A percentile compares a stretch with the other conserved stretches of the same genome.
Evolutionary conservation across 1,140 invertebrate genomes (phyloP).

Genomic region (Frieseomelitta varia): DNA sequence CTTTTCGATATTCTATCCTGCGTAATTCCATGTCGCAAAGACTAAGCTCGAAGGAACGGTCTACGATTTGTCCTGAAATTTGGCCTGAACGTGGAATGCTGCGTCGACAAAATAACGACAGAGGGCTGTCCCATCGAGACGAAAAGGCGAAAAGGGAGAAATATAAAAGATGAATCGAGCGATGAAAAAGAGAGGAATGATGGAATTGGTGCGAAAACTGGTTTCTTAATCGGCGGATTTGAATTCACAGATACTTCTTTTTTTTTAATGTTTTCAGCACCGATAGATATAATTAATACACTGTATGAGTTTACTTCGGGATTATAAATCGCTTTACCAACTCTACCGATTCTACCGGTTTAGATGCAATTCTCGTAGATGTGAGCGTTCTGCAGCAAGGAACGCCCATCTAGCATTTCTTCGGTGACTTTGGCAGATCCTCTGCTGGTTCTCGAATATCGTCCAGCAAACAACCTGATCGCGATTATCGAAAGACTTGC

Average conservation of each 20-base stretch:
- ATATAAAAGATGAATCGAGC: too few species aligned
- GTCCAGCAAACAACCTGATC: not conserved
- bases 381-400: slow-evolving; percentile 46
- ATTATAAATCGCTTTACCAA: slow-evolving; percentile 52
- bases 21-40: not conserved
- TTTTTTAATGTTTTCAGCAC: slow-evolving; percentile 30
- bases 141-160: not conserved
- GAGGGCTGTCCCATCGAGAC: not conserved
- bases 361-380: slow-evolving; percentile 45
- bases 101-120: slow-evolving; percentile 1
- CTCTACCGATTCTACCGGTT: slow-evolving; percentile 53
- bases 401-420: slow-evolving; percentile 48
- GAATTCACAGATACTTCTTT: slow-evolving; percentile 27
- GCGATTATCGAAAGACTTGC: not conserved
- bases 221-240: slow-evolving; percentile 40
- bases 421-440: slow-evolving; percentile 39
- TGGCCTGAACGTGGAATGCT: not conserved
- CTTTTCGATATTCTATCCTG: too few species aligned
- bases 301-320: slow-evolving; percentile 40
- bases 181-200: slow-evolving; percentile 3
- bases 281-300: slow-evolving; percentile 45
- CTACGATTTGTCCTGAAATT: slow-evolving; percentile 20
- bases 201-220: slow-evolving; percentile 42
- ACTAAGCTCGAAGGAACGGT: not conserved
- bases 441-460: slow-evolving; percentile 26